Evolutionary conservation across 2,888 invertebrate species (phyloP), one percentile per base, ranked within the genome.

Genomic region (Pammene fasciana): DNA sequence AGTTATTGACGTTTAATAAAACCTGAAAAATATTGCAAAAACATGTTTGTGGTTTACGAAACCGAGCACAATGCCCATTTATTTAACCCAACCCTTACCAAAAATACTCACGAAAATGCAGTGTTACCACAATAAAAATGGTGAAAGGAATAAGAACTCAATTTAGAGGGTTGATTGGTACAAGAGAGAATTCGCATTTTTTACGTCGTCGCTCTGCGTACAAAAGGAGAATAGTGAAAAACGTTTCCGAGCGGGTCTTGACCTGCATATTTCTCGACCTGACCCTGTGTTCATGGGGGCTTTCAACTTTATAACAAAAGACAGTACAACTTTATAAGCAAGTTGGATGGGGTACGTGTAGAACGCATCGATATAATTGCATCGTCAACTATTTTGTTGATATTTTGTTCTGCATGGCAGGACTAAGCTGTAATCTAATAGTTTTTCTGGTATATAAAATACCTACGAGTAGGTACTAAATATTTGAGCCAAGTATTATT

Each of bases 141-240:
- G 70, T 36, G 66, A 61, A 55, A 62, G 43, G 64, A 68, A 68
- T 71, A 59, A 67, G 64, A 71, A 60, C 71, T 68, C 71, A 68
- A 71, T 71, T 68, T 71, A 59, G 71, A 68, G 60, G 64, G 67
- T 68, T 67, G 71, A 68, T 71, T 68, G 68, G 67, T 68, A 71
- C 64, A 68, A 67, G 65, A 46, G 55, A 55, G 68, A 65, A 60
- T 68, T 64, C 68, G 41, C 67, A 68, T 71, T 71, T 71, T 68
- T 71, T 68, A 71, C 71, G 64, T 65, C 65, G 56, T 56, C 52
- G 45, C 43, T 50, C 43, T 57, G 41, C 56, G 46, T 48, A 75
- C 76, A 75, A 82, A 79, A 73, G 76, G 76, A 76, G 79, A 79
- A 79, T 79, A 77, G 78, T 80, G 79, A 77, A 80, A 75, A 80